Conservation (phyloP, 2,113 vertebrate genomes). For the Podiceps cristatus region DNA sequence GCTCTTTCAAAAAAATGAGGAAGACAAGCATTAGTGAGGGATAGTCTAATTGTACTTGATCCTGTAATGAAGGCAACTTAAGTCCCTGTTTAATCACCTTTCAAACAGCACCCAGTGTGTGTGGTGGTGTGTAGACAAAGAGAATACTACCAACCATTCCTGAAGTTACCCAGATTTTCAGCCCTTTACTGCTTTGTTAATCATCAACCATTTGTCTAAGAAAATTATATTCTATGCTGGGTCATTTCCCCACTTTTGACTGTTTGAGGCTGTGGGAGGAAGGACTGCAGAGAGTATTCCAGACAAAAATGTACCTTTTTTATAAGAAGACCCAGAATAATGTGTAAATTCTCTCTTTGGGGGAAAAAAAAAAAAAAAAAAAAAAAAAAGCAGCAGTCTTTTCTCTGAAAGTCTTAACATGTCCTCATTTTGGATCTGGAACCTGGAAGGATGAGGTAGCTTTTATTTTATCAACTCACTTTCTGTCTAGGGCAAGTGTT, state of each 20-base stretch:
- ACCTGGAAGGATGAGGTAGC: background rate
- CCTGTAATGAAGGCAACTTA: background rate
- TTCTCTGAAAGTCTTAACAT: background rate
- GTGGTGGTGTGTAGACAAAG: background rate
- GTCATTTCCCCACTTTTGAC: background rate
- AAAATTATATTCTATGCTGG: background rate
- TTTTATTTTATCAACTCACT: background rate
- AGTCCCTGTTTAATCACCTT: background rate
- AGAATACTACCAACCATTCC: background rate
- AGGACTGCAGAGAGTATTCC: background rate
- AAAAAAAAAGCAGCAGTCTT: background rate
- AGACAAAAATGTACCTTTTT: background rate
- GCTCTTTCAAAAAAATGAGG: background rate
- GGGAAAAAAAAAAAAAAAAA: background rate
- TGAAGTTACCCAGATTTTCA: background rate
- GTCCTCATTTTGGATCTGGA: background rate
- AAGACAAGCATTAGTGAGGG: background rate
- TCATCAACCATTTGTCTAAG: background rate
- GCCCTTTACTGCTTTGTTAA: background rate
- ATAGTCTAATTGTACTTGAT: background rate
- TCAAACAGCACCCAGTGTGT: background rate
- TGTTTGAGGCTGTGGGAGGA: background rate
- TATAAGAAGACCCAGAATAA: background rate
- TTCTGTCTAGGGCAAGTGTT: background rate
- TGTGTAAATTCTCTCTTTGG: background rate